Base-by-base conservation (phyloP, 2,888 invertebrate species). In the Apodemia duryi region DNA sequence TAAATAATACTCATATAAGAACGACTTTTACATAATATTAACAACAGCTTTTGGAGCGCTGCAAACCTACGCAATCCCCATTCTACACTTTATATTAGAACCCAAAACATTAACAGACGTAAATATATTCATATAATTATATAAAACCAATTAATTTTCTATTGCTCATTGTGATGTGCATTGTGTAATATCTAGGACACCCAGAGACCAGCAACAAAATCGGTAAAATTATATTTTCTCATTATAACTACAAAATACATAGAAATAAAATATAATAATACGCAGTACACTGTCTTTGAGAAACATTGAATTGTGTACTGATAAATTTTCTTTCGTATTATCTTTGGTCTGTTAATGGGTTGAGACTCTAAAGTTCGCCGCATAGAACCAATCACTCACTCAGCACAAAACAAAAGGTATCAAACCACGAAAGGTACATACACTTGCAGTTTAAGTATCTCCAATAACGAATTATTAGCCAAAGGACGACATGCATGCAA, bases 51-150 rank as follows among this genome's bases (percentile, higher is more conserved):
- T 64, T 63, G 66, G 67, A 57, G 62, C 63, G 67, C 63, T 60
- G 66, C 62, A 67, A 70, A 67, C 32, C 69, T 70, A 70, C 65
- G 52, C 63, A 67, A 67, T 65, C 61, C 63, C 61, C 66, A 46
- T 61, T 65, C 66, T 66, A 69, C 52, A 5, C 70, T 70, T 66
- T 62, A 38, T 29, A 61, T 63, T 63, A 67, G 65, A 67, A 66
- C 68, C 66, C 69, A 66, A 69, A 68, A 54, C 67, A 70, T 68
- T 70, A 70, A 70, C 69, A 68, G 68, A 68, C 68, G 32, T 60
- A 60, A 60, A 60, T 35, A 60, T n/a, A 60, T 60, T 13, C 13
- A 51, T 51, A 51, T 51, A 51, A 51, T 51, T 51, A 51, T 32
- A 60, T 60, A 35, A 32, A 60, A 60, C 54, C 29, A 57, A 57